phyloP scores from a whole-genome alignment of 2,113 vertebrate genomes.

The Grus americana region DNA sequence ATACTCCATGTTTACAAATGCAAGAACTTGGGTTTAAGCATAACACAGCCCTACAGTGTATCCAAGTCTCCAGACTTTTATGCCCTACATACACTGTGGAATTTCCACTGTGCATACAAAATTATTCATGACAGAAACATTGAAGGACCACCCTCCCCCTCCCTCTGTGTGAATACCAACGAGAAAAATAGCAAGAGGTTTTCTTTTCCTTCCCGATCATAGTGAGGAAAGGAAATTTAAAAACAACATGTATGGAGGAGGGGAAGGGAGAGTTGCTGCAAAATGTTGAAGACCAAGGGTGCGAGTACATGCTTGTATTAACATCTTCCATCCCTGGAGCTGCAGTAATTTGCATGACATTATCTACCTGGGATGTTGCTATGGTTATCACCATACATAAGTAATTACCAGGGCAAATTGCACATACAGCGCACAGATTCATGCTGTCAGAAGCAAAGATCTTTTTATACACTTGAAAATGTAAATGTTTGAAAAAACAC shows the following conservation, averaged over 20 bases:
- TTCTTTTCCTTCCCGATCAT: background rate
- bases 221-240: conserved; percentile 4
- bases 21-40: conserved; percentile 1
- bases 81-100: conserved; percentile 50
- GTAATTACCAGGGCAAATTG: conserved; percentile 69
- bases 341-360: conserved; percentile 42
- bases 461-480: conserved; percentile 43
- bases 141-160: conserved; percentile 9
- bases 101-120: conserved; percentile 47
- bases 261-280: background rate
- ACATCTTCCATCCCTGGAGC: conserved; percentile 38
- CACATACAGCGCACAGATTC: conserved; percentile 40
- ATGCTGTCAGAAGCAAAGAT: conserved; percentile 53
- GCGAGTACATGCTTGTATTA: conserved; percentile 17
- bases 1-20: background rate
- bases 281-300: background rate
- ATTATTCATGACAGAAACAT: conserved; percentile 43
- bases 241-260: background rate
- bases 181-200: conserved; percentile 4
- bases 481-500: background rate
- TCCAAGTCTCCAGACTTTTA: conserved; percentile 33
- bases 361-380: conserved; percentile 66
- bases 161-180: background rate
- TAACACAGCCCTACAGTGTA: background rate
- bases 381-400: conserved; percentile 70